Conservation (phyloP, 2,888 invertebrate genomes). For the Agriopis leucophaearia region DNA sequence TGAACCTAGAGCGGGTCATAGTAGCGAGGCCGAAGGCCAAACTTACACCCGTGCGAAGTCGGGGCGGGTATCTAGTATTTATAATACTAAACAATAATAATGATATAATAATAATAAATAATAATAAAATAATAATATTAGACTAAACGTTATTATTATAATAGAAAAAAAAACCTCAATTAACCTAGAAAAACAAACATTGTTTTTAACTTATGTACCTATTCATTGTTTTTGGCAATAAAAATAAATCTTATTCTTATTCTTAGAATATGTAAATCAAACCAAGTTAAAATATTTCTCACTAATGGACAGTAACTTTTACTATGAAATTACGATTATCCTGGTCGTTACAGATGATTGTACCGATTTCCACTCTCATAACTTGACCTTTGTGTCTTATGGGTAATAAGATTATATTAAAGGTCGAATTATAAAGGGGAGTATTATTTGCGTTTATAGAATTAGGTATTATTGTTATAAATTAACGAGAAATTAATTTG, state of each 20-base stretch:
- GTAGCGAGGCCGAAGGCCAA: no score
- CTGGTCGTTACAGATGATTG: conserved; percentile 57
- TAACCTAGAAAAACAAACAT: no score
- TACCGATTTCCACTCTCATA: conserved; percentile 34
- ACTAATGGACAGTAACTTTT: conserved; percentile 67
- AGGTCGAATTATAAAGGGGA: background rate
- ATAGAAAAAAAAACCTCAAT: background rate
- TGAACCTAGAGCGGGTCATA: no score
- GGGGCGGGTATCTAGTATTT: no score
- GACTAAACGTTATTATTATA: conserved; percentile 1
- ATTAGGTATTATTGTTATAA: background rate
- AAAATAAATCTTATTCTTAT: no score
- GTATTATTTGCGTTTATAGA: conserved; percentile 15
- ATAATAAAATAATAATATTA: conserved; percentile 9
- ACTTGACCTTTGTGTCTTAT: background rate
- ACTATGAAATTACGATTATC: conserved; percentile 58
- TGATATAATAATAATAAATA: background rate
- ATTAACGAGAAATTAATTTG: background rate
- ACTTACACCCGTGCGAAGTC: no score
- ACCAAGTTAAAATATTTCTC: conserved; percentile 51
- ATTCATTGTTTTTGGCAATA: no score
- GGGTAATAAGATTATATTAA: background rate
- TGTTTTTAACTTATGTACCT: no score
- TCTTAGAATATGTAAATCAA: conserved; percentile 47
- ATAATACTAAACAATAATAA: no score